Evolutionary conservation across 37 sponge, comb jelly and placozoan genomes (phyloP).

Genomic region (Chondrilla cf. caribensis): DNA sequence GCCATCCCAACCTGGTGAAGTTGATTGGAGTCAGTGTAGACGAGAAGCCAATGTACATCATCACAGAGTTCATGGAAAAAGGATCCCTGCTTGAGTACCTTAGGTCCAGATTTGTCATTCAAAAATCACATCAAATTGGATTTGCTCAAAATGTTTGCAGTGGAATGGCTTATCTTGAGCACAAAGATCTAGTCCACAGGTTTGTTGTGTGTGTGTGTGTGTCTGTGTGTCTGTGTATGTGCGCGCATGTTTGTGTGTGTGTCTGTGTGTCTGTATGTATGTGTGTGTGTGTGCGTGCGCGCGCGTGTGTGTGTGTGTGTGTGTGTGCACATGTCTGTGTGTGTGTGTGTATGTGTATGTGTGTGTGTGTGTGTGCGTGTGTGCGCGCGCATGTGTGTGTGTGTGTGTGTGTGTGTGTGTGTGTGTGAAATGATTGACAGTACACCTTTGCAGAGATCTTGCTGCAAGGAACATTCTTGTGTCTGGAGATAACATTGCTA

Average conservation of each 20-base stretch:
- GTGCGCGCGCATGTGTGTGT: too few species aligned
- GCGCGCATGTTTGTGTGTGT: too few species aligned
- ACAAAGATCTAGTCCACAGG: conserved; percentile 48
- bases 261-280: too few species aligned
- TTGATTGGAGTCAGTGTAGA: conserved; percentile 66
- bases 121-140: conserved; percentile 22
- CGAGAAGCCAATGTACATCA: conserved; percentile 41
- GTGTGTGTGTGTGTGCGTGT: too few species aligned
- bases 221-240: too few species aligned
- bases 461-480: conserved; percentile 91
- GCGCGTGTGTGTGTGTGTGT: too few species aligned
- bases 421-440: neutral
- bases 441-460: conserved; percentile 66
- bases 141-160: conserved; percentile 37
- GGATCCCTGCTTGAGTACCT: conserved; percentile 68
- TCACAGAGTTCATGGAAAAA: conserved; percentile 75
- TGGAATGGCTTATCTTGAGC: conserved; percentile 61
- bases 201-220: neutral
- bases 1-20: conserved; percentile 61
- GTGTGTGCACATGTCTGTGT: too few species aligned
- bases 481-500: conserved; percentile 73
- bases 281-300: too few species aligned
- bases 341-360: too few species aligned
- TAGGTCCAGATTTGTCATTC: conserved; percentile 61
- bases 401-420: too few species aligned